Evolutionary conservation across 1,140 invertebrate genomes (phyloP), one percentile per base, ranked within the genome.

Genomic region (Bombus confusus): DNA sequence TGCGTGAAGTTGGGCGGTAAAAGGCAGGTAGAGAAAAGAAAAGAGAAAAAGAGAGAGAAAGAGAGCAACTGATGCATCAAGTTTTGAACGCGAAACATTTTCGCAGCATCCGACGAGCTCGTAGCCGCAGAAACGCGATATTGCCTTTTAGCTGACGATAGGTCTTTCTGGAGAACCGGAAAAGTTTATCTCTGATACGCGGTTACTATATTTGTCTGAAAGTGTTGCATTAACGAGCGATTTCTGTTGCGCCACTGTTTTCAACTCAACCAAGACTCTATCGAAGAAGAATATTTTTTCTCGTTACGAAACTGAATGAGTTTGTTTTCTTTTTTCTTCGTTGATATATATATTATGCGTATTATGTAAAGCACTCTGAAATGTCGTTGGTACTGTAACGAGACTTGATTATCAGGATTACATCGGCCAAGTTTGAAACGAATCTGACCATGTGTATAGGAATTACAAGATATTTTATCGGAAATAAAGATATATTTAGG

Each of bases 81-180:
- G 64, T 43, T 78, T 52, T 39, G 15, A 57, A n/a, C 22, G 13
- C 25, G 37, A 59, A 78, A 78, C n/a, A 43, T 68, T 68, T 34
- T 52, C 28, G 18, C 52, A 31, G 43, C 28, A 34, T 25, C n/a
- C 18, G n/a, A 15, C 12, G 47, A 18, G 37, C 4, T 25, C 31
- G 28, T 25, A 37, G 57, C 18, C 31, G 22, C 68, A 9, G 66
- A 80, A 37, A 72, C 68, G 57, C 34, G 77, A 80, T 73, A 80
- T 47, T 31, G 68, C 62, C 28, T 43, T 68, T 34, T 41, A 74
- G 71, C 78, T 68, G 83, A 57, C 83, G 69, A 59, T 47, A 66
- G 12, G 43, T 62, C 43, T 66, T 74, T 73, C 28, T 13, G 39
- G 15, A 74, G 71, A 73, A 85, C 83, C 77, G 83, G 83, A 85